Evolutionary conservation across 2,113 vertebrate genomes (phyloP), one percentile per base, ranked within the genome.

Genomic region (Lycaon pictus): DNA sequence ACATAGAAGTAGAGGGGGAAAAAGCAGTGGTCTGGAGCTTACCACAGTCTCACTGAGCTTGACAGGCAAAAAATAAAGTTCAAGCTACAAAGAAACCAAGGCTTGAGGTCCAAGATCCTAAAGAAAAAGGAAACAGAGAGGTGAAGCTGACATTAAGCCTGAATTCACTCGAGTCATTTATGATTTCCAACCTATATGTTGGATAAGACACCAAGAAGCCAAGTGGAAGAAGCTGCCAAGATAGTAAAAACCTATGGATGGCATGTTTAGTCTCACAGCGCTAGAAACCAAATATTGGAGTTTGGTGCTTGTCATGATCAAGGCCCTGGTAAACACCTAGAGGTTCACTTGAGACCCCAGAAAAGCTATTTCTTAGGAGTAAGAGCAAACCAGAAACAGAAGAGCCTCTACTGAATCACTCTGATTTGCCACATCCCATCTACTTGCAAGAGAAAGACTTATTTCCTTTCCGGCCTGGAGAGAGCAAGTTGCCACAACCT

Each of bases 401-500:
- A 74, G 69, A n/a, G 29, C 15, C 11, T 55, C 43, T 22, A 22
- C 11, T 48, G 16, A 67, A 35, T 81, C 43, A 65, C 37, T 25
- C 8, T 88, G 58, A 25, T 27, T 81, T 55, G 20, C 37, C 15
- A 48, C 8, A 65, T n/a, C 48, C 27, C 63, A 25, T 22, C 62
- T 74, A 5, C 13, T 43, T 88, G 1, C 11, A 88, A 25, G 55
- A 29, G 43, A 4, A 22, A 48, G 8, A 32, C 29, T 83, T 55
- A 19, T 8, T 82, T 6, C 48, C 16, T 51, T 77, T 93, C 91
- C 58, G 4, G 43, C 37, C 43, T 60, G 20, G 29, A 1, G 3
- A 74, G 37, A 53, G 6, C 7, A 25, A 3, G 4, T 43, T 29
- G 22, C 48, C 35, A 99, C 97, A 99, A 99, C 96, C 99, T 99